These are phyloP conservation scores for Yponomeuta plumbellus DNA, from an alignment of 2,888 invertebrate species.

Conservation along the genomic window DNA sequence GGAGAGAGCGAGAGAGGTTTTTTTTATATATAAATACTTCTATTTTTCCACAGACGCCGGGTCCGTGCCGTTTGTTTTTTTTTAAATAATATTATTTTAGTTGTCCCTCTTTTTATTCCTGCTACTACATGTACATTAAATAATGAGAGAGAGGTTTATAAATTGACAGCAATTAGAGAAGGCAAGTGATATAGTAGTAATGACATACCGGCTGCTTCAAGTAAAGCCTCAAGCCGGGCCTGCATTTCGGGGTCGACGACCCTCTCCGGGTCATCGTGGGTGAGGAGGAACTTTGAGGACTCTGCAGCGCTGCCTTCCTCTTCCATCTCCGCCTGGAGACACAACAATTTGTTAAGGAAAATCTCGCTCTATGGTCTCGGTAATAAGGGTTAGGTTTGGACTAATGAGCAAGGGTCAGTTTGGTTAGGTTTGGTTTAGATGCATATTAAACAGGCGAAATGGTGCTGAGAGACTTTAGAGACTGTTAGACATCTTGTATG, in stretches of 20 bases:
- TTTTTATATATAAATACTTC: too few species aligned
- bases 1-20: too few species aligned
- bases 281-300: slow-evolving; percentile 69
- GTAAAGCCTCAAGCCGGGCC: slow-evolving; percentile 92
- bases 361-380: background rate
- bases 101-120: too few species aligned
- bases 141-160: background rate
- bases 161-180: background rate
- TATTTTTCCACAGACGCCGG: too few species aligned
- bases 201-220: slow-evolving; percentile 89
- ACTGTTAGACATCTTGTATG: too few species aligned
- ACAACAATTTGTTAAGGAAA: slow-evolving; percentile 13
- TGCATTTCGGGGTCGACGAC: slow-evolving; percentile 91
- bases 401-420: background rate
- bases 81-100: too few species aligned
- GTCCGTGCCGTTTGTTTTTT: too few species aligned
- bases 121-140: too few species aligned
- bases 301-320: slow-evolving; percentile 66
- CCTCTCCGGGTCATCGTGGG: slow-evolving; percentile 79
- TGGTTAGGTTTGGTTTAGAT: too few species aligned
- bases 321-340: slow-evolving; percentile 69
- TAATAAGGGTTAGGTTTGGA: background rate
- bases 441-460: too few species aligned
- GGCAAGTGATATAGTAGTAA: background rate
- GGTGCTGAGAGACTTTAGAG: too few species aligned